Evolutionary conservation across 1,140 invertebrate species (phyloP).

Genomic region (Drosophila lacertosa): DNA sequence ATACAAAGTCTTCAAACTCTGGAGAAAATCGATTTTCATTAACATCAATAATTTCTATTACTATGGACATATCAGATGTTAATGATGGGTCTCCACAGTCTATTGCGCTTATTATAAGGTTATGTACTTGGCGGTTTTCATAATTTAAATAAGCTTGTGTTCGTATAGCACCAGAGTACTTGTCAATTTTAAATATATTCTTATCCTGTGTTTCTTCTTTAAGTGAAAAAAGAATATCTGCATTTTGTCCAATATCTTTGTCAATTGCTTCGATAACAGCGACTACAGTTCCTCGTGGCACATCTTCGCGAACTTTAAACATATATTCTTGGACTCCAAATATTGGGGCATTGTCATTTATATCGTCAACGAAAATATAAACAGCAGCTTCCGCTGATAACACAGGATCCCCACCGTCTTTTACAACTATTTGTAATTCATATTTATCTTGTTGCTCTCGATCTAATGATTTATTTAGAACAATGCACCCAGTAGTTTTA

Average conservation of each 20-base stretch:
- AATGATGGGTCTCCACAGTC: constrained; percentile 91
- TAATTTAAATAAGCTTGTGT: constrained; percentile 92
- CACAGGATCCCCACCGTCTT: constrained; percentile 88
- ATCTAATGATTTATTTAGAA: constrained; percentile 90
- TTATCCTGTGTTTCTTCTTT: constrained; percentile 88
- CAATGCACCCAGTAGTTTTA: constrained; percentile 90
- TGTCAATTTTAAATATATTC: constrained; percentile 89
- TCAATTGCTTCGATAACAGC: constrained; percentile 94
- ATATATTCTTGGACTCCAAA: constrained; percentile 91
- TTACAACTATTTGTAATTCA: constrained; percentile 92
- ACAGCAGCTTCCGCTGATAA: constrained; percentile 91
- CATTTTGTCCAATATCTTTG: constrained; percentile 92
- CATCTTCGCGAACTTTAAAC: constrained; percentile 95
- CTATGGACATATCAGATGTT: constrained; percentile 89
- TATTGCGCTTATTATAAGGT: constrained; percentile 91
- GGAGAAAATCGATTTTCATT: constrained; percentile 95
- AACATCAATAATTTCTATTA: constrained; percentile 96
- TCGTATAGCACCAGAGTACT: constrained; percentile 92
- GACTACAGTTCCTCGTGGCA: constrained; percentile 93
- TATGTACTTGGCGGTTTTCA: constrained; percentile 94
- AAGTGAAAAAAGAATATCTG: constrained; percentile 90
- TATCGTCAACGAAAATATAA: constrained; percentile 92
- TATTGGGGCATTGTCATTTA: constrained; percentile 95
- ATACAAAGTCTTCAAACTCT: constrained; percentile 92
- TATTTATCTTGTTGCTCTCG: constrained; percentile 93